A percentile compares a stretch with the other conserved stretches of the same genome.
These are phyloP conservation scores for Diorhabda carinulata DNA, from an alignment of 1,140 invertebrate species.

Conservation along the genomic window DNA sequence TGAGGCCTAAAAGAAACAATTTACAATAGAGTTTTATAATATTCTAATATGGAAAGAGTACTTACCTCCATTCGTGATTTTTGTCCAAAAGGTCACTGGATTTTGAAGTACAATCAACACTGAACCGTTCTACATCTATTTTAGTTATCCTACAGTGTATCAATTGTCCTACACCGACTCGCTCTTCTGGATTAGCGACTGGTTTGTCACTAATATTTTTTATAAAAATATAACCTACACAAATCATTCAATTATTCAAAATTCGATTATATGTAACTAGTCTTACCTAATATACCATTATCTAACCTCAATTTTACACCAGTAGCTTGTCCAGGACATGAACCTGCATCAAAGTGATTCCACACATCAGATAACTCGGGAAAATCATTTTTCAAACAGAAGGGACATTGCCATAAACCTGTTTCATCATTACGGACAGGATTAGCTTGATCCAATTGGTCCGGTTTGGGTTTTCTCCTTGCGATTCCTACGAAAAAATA, in stretches of 20 bases:
- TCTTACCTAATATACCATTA: conserved; percentile 92
- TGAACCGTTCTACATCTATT: conserved; percentile 92
- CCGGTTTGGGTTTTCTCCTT: conserved; percentile 81
- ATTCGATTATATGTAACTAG: conserved; percentile 56
- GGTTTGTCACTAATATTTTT: conserved; percentile 94
- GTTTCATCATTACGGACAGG: conserved; percentile 91
- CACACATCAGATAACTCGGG: conserved; percentile 94
- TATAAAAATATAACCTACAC: conserved; percentile 87
- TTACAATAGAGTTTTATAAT: neutral
- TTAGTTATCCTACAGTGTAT: conserved; percentile 93
- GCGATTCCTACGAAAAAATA: conserved; percentile 57
- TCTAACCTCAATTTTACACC: conserved; percentile 88
- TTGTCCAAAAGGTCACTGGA: conserved; percentile 89
- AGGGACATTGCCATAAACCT: conserved; percentile 94
- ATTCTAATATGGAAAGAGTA: conserved; percentile 13
- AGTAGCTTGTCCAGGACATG: conserved; percentile 91
- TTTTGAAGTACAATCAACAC: conserved; percentile 90
- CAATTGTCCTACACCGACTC: conserved; percentile 81
- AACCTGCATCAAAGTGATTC: conserved; percentile 96
- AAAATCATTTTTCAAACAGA: conserved; percentile 94
- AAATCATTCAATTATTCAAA: neutral
- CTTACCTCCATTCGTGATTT: conserved; percentile 82
- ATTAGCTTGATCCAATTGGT: conserved; percentile 92
- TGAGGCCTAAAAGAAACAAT: conserved; percentile 54
- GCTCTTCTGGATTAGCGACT: conserved; percentile 88